Conservation (phyloP, 2,888 invertebrate genomes). For the Sabatieria punctata region DNA sequence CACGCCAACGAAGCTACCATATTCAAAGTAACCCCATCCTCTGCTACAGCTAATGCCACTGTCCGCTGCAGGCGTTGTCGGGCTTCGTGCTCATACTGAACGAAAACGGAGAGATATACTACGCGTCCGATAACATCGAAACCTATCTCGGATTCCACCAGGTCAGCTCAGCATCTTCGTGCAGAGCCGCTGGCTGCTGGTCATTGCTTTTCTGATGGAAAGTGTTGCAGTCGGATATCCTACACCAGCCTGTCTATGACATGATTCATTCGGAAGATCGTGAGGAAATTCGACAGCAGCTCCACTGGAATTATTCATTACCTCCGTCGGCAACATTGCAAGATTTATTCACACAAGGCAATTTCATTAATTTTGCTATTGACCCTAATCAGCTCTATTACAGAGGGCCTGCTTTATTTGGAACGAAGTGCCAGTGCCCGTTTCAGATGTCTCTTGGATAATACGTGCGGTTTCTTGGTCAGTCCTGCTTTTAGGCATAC, state of each 20-base stretch:
- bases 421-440: conserved; percentile 95
- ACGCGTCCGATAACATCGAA: conserved; percentile 97
- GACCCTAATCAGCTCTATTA: conserved; percentile 7
- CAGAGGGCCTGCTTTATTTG: conserved; percentile 33
- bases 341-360: conserved; percentile 60
- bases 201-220: neutral
- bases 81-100: conserved; percentile 97
- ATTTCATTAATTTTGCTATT: neutral
- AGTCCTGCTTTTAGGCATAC: no score
- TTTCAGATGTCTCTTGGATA: conserved; percentile 93
- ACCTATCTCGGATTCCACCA: conserved; percentile 99
- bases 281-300: conserved; percentile 48
- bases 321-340: conserved; percentile 58
- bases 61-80: conserved; percentile 67
- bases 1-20: neutral
- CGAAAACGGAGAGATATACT: conserved; percentile 90
- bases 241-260: conserved; percentile 97
- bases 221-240: conserved; percentile 80
- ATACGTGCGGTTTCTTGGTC: conserved; percentile 97
- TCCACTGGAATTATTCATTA: conserved; percentile 18
- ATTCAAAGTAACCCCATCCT: neutral
- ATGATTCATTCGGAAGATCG: conserved; percentile 96
- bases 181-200: neutral
- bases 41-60: neutral
- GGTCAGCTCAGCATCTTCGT: conserved; percentile 44